These are phyloP conservation scores for Coremacera marginata DNA, from an alignment of 2,888 invertebrate genomes.

Conservation along the genomic window DNA sequence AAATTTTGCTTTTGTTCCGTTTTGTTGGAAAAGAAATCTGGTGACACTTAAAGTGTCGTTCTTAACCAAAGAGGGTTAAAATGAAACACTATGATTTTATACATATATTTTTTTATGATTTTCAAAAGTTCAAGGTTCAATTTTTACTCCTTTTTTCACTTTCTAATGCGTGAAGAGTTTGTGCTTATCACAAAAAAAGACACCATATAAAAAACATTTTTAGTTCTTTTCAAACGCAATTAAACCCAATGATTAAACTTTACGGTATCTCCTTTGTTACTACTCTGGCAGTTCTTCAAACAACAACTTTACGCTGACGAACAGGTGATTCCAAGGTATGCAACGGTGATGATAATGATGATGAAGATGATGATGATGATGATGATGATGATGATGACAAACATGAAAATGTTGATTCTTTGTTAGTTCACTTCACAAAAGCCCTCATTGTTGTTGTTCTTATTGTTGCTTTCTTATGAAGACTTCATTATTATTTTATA, in stretches of 20 bases:
- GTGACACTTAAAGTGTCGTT: too few relatives aligned
- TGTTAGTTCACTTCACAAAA: background rate
- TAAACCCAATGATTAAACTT: background rate
- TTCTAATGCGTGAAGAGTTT: too few relatives aligned
- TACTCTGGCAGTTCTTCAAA: background rate
- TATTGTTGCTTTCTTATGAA: background rate
- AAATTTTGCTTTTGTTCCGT: too few relatives aligned
- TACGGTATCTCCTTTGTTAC: constrained; percentile 1
- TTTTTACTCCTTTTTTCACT: too few relatives aligned
- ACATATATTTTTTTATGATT: too few relatives aligned
- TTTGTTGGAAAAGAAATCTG: too few relatives aligned
- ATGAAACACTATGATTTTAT: too few relatives aligned
- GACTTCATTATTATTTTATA: constrained; percentile 16
- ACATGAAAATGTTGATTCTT: background rate
- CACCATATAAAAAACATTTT: too few relatives aligned
- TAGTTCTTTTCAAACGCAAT: too few relatives aligned
- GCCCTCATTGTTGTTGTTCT: background rate
- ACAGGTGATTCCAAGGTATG: background rate
- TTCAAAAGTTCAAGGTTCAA: too few relatives aligned
- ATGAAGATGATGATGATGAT: background rate
- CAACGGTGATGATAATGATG: background rate
- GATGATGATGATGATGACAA: background rate
- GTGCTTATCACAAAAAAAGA: too few relatives aligned
- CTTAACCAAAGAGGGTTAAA: too few relatives aligned
- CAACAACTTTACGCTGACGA: background rate